phyloP scores from a whole-genome alignment of 1,140 invertebrate genomes.

The Bombus difficillimus region DNA sequence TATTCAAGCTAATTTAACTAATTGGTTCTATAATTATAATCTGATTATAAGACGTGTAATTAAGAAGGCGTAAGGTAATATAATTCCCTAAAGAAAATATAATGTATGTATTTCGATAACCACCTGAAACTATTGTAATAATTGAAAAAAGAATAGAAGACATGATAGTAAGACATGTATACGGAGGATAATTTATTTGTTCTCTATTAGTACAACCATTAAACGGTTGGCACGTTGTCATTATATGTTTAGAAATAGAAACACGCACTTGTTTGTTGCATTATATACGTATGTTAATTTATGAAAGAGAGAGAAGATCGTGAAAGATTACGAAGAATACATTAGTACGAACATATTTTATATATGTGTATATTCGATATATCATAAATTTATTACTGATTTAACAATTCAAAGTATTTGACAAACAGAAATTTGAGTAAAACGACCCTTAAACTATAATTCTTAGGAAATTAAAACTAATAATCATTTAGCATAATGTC shows the following conservation, averaged over 20 bases:
- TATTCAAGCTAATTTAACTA: constrained; percentile 39
- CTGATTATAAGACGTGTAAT: constrained; percentile 27
- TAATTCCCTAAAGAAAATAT: constrained; percentile 36
- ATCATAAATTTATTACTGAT: neutral
- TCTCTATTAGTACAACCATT: constrained; percentile 38
- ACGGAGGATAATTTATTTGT: constrained; percentile 17
- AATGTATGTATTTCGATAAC: neutral
- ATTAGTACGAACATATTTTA: constrained; percentile 10
- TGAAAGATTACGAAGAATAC: neutral
- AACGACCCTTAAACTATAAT: neutral
- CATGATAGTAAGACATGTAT: constrained; percentile 4
- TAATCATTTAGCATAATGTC: too few species aligned
- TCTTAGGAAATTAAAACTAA: neutral
- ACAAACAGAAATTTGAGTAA: neutral
- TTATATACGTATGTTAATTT: neutral
- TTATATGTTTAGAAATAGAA: constrained; percentile 26
- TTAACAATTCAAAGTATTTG: neutral
- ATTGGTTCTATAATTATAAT: constrained; percentile 41
- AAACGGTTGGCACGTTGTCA: constrained; percentile 49
- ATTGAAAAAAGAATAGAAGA: neutral
- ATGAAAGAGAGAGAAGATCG: neutral
- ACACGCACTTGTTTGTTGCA: neutral
- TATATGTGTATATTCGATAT: neutral
- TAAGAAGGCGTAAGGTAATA: constrained; percentile 37
- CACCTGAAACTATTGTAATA: neutral